Base-by-base conservation (phyloP, 2,888 invertebrate species). In the Chorisops tibialis region DNA sequence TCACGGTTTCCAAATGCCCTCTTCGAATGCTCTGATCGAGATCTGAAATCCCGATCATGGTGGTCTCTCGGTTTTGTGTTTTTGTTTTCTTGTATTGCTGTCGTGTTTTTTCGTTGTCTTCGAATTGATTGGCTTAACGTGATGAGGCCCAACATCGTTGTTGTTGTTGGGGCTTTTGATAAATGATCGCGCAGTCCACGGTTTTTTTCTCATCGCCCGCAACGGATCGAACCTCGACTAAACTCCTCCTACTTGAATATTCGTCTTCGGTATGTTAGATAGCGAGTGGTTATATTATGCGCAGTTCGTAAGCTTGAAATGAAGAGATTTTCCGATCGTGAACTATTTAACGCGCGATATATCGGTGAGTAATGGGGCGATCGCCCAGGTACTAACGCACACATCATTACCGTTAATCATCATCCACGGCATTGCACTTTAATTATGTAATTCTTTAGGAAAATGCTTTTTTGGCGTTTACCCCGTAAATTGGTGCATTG, bases 361-460 rank as follows among this genome's bases (percentile, higher is more conserved):
- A 52, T 52, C 38, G 35, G 39, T 56, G 58, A 48, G 51, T 62
- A 56, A 50, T 59, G 62, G n/a, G 58, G 35, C 38, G 58, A 50
- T 37, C 59, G 43, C 50, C 58, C 18, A 52, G 45, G 56, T 59
- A 52, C 59, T 30, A 52, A 38, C 38, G 50, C 50, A 43, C 48
- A 51, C 54, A 54, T 51, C 39, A 59, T 37, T 47, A 47, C 35
- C 39, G 49, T 24, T 50, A 50, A 48, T 59, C 51, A 35, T 58
- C 37, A 41, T 59, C 63, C 45, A 52, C 48, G 47, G 35, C 39
- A 38, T 59, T 43, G 51, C 60, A 47, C 59, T 54, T 63, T 60
- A 60, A 59, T 63, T 63, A 63, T 63, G 59, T 59, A 63, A 63
- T 63, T 63, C 47, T n/a, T 54, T 51, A 48, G 49, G 59, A 51